Evolutionary conservation across 2,888 invertebrate species (phyloP).

Genomic region (Flexamia atlantica): DNA sequence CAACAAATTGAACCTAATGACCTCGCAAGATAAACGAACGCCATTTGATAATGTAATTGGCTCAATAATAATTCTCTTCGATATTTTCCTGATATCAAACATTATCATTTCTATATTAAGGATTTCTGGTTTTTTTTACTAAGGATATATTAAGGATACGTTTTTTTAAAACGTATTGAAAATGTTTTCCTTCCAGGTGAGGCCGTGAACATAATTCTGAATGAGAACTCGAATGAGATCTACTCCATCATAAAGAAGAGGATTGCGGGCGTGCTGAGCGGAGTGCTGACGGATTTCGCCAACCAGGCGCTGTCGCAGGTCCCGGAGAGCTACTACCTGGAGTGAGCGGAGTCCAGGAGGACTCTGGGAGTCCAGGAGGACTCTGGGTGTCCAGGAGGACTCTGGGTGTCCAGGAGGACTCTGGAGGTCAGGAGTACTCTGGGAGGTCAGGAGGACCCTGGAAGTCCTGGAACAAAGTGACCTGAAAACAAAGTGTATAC

Average conservation of each 20-base stretch:
- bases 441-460: neutral
- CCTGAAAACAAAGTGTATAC: neutral
- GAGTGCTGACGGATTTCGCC: slow-evolving; percentile 42
- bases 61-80: neutral
- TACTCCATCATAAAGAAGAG: slow-evolving; percentile 58
- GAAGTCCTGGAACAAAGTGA: neutral
- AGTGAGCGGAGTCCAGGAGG: neutral
- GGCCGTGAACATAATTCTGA: slow-evolving; percentile 59
- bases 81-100: no score
- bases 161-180: no score
- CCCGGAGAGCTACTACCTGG: slow-evolving; percentile 33
- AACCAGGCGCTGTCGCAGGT: slow-evolving; percentile 43
- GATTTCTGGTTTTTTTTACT: no score
- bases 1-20: no score
- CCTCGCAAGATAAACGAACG: neutral
- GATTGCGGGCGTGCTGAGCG: slow-evolving; percentile 44
- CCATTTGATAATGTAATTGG: neutral
- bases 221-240: slow-evolving; percentile 63
- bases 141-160: no score
- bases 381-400: neutral
- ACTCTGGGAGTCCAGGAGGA: neutral
- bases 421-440: neutral
- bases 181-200: slow-evolving; percentile 63
- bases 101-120: no score
- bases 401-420: no score